A percentile compares a stretch with the other conserved stretches of the same genome.
These are phyloP conservation scores for Euplexia lucipara DNA, from an alignment of 2,888 invertebrate species.

Conservation along the genomic window DNA sequence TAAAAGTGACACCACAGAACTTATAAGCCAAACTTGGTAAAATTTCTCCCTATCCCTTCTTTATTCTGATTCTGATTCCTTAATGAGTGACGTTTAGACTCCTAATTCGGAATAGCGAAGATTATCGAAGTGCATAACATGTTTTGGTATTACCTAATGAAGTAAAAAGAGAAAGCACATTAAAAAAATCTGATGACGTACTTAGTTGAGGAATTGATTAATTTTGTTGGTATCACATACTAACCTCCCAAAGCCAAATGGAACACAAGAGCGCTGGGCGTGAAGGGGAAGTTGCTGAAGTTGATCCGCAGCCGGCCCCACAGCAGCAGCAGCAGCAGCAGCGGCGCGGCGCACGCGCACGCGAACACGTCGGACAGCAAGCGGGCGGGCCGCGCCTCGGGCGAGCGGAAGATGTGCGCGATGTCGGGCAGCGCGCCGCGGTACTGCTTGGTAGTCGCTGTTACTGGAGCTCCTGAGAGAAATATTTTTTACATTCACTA, in stretches of 20 bases:
- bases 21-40: too few species aligned
- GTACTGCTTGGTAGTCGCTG: neutral
- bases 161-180: too few species aligned
- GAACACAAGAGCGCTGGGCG: constrained; percentile 96
- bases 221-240: constrained; percentile 32
- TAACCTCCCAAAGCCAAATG: constrained; percentile 96
- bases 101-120: too few species aligned
- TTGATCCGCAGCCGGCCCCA: constrained; percentile 98
- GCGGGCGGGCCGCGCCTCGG: constrained; percentile 97
- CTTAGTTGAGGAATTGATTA: too few species aligned
- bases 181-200: too few species aligned
- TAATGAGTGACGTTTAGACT: too few species aligned
- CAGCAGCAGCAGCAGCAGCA: constrained; percentile 95
- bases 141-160: too few species aligned
- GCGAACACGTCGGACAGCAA: constrained; percentile 98
- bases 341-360: constrained; percentile 94
- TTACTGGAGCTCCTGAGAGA: constrained; percentile 26
- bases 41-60: too few species aligned
- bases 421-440: constrained; percentile 91
- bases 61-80: too few species aligned
- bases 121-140: too few species aligned
- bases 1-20: too few species aligned
- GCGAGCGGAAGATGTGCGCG: constrained; percentile 96
- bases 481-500: neutral
- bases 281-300: constrained; percentile 95